A percentile compares a stretch with the other conserved stretches of the same genome.
phyloP scores from a whole-genome alignment of 2,888 invertebrate species.

The Carcina quercana region DNA sequence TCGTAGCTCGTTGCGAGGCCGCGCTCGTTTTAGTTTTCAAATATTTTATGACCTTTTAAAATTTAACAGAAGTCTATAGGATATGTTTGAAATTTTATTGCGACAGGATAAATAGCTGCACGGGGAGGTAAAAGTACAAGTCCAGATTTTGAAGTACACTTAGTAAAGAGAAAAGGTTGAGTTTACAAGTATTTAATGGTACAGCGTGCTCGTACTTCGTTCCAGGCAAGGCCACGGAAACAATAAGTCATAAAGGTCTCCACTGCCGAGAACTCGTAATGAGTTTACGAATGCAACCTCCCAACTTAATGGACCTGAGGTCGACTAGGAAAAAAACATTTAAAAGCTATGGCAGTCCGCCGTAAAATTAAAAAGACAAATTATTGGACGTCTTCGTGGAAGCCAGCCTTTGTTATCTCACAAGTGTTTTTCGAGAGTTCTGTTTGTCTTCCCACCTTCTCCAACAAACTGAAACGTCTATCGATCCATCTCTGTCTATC shows the following conservation, averaged over 20 bases:
- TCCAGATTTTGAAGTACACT: neutral
- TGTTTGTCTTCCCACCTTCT: conserved; percentile 57
- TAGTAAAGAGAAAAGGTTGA: conserved; percentile 6
- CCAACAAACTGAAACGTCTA: conserved; percentile 36
- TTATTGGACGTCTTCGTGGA: conserved; percentile 74
- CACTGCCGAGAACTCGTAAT: conserved; percentile 53
- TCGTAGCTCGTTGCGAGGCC: conserved; percentile 58
- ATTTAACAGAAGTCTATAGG: no score
- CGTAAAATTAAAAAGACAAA: conserved; percentile 75
- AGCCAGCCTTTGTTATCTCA: conserved; percentile 71
- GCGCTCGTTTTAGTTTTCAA: no score
- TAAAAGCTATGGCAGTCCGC: conserved; percentile 68
- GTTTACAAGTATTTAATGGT: conserved; percentile 29
- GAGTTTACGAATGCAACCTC: conserved; percentile 58
- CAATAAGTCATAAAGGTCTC: conserved; percentile 64
- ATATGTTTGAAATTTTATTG: no score
- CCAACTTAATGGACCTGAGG: conserved; percentile 62
- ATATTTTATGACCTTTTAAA: no score
- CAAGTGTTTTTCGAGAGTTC: conserved; percentile 73
- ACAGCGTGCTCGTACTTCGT: conserved; percentile 29
- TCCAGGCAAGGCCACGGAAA: conserved; percentile 46
- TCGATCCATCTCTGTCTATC: conserved; percentile 56
- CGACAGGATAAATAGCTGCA: no score
- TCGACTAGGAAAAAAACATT: conserved; percentile 53
- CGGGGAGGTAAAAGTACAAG: conserved; percentile 2